A percentile compares a stretch with the other conserved stretches of the same genome.
These are phyloP conservation scores for Rhinophrynus dorsalis DNA, from an alignment of 2,797 vertebrate genomes.

Conservation along the genomic window DNA sequence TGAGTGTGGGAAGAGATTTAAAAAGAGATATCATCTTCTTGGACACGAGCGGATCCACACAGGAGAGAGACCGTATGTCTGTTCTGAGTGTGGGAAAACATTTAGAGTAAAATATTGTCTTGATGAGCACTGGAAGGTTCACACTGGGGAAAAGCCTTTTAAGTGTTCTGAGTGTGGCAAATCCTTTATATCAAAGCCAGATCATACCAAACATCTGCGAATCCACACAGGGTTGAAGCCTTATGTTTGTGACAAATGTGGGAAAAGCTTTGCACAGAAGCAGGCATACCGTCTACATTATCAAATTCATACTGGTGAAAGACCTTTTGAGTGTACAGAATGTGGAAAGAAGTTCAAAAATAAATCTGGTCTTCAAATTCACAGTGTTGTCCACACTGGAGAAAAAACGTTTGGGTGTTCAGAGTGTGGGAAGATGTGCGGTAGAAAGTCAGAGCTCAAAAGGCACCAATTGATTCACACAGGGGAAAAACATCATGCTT, in stretches of 20 bases:
- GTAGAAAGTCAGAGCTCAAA: background rate
- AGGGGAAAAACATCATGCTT: too few relatives aligned
- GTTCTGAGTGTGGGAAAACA: background rate
- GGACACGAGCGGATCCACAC: background rate
- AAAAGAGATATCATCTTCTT: background rate
- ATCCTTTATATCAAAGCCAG: conserved; percentile 74
- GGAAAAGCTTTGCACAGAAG: conserved; percentile 67
- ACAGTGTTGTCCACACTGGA: background rate
- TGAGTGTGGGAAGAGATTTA: background rate
- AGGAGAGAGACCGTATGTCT: background rate
- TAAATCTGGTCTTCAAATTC: background rate
- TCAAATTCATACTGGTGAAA: conserved; percentile 59
- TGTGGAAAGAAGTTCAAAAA: background rate
- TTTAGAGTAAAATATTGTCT: background rate
- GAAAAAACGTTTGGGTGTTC: background rate
- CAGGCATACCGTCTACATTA: conserved; percentile 71
- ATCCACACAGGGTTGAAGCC: conserved; percentile 71
- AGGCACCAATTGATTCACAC: too few relatives aligned
- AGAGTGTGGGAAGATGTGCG: background rate
- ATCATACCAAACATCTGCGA: conserved; percentile 69
- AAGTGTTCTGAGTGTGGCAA: conserved; percentile 70
- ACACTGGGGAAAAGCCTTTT: conserved; percentile 68
- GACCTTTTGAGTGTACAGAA: background rate
- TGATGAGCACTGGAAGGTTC: conserved; percentile 64
- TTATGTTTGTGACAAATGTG: conserved; percentile 67